phyloP scores from a whole-genome alignment of 2,797 vertebrate genomes.

The Meda fulgida region DNA sequence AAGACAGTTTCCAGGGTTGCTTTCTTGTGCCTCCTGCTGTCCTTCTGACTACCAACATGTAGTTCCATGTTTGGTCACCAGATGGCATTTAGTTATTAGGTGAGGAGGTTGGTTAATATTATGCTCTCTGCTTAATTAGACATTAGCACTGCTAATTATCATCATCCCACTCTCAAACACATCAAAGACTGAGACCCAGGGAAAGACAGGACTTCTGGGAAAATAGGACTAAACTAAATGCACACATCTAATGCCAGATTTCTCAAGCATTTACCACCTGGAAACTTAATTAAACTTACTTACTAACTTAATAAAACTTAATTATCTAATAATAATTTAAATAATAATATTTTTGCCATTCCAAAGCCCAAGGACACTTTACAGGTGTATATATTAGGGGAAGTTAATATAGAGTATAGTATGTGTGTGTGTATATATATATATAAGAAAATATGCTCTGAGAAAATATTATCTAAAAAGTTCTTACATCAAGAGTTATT shows the following conservation, averaged over 20 bases:
- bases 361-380: background rate
- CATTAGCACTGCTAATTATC: conserved; percentile 56
- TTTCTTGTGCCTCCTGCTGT: conserved; percentile 23
- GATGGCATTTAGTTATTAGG: conserved; percentile 36
- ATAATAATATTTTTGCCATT: background rate
- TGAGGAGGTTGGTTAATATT: background rate
- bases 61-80: conserved; percentile 30
- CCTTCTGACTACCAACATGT: background rate
- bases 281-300: conserved; percentile 27
- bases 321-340: background rate
- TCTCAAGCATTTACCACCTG: conserved; percentile 18
- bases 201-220: conserved; percentile 24
- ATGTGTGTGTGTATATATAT: too few species aligned
- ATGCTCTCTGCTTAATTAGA: conserved; percentile 44
- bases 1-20: background rate
- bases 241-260: conserved; percentile 31
- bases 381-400: background rate
- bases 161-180: conserved; percentile 50
- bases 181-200: conserved; percentile 47
- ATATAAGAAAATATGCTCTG: too few species aligned
- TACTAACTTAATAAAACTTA: conserved; percentile 26
- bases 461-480: too few species aligned
- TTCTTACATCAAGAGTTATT: too few species aligned
- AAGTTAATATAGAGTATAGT: too few species aligned
- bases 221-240: conserved; percentile 9